Base-by-base conservation (phyloP, 2,888 invertebrate genomes). In the Hirtodrosophila trivittata region DNA sequence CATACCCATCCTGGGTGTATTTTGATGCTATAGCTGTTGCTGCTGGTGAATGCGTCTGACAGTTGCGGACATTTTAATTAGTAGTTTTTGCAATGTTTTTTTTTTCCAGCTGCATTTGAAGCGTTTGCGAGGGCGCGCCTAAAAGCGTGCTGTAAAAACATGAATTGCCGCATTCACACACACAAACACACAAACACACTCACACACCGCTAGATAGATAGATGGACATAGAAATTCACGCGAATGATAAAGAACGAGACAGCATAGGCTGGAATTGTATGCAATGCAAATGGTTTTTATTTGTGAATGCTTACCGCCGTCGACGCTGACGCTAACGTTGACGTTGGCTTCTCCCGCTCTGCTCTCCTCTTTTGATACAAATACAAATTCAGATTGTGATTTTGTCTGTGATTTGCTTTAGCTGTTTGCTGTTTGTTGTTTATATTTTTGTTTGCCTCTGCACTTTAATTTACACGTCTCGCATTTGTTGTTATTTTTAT, bases 51-150 rank as follows among this genome's bases (percentile, higher is more conserved):
- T 55, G 65, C 43, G 28, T 35, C 65, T 51, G 71, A 66, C 66
- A 70, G 66, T 56, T 66, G 56, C 42, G 45, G 41, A 65, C 62
- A 55, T 54, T 70, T 64, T 73, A 76, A 73, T 78, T 75, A 62
- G 60, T 72, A 66, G 37, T 41, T 57, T 63, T 55, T 58, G 46
- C 33, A 14, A 14, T 35, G 37, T 30, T 28, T 12, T 30, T 32
- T 37, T 37, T 54, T 49, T 52, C 28, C 8, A 45, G 25, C 14
- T 35, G 54, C 56, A 47, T 38, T 60, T 51, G 55, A 45, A 46
- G 60, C 16, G 30, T 26, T 52, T 16, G 37, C 28, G 52, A 50
- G 37, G 38, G 50, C 33, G 72, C 57, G 75, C 73, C 71, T 67
- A 75, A 72, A 75, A 72, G 75, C 52, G 55, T 38, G 68, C 74